A percentile compares a stretch with the other conserved stretches of the same genome.
Evolutionary conservation across 2,797 vertebrate species (phyloP).

Genomic region (Scleropages formosus): DNA sequence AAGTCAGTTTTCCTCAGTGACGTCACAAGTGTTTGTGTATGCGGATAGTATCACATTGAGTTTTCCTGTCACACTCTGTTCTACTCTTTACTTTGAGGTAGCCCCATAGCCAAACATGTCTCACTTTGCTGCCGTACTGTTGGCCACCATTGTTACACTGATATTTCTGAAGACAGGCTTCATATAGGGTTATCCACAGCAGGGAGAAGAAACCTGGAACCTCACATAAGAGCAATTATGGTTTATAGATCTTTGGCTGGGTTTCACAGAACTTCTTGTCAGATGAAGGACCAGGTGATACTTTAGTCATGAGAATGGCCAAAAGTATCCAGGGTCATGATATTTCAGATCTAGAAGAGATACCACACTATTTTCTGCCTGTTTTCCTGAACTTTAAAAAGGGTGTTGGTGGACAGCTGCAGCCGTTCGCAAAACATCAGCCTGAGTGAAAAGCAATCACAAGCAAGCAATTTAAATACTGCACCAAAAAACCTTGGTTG

Average conservation of each 20-base stretch:
- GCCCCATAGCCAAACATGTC: not conserved
- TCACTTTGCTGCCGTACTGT: not conserved
- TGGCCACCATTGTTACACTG: not conserved
- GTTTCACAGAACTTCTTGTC: not conserved
- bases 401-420: conserved; percentile 7
- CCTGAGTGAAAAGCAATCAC: conserved; percentile 13
- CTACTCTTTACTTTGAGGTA: conserved; percentile 7
- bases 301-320: not conserved
- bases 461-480: conserved; percentile 9
- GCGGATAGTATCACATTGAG: not conserved
- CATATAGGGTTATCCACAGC: no score
- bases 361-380: not conserved
- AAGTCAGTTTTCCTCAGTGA: conserved; percentile 53
- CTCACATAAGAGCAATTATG: no score
- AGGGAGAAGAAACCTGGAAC: no score
- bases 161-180: not conserved
- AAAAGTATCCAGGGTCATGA: not conserved
- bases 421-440: not conserved
- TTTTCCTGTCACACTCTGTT: not conserved
- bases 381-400: not conserved
- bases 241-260: no score
- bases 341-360: not conserved
- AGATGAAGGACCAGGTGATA: not conserved
- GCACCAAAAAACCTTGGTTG: not conserved
- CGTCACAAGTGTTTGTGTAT: not conserved